Evolutionary conservation across 1,140 invertebrate genomes (phyloP), one percentile per base, ranked within the genome.

Genomic region (Colletes latitarsis): DNA sequence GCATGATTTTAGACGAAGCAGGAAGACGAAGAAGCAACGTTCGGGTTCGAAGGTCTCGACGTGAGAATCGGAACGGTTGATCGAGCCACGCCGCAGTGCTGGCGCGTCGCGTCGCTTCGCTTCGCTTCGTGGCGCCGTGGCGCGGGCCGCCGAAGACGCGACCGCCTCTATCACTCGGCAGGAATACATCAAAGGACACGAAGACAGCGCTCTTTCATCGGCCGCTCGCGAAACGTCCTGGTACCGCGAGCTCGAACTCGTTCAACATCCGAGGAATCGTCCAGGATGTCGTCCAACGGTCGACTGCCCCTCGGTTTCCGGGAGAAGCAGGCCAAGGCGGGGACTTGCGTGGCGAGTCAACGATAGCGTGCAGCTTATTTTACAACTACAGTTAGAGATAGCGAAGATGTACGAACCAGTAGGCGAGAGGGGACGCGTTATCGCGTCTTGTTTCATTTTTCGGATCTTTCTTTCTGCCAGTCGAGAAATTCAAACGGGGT

Each of bases 371-470:
- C 64, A 49, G 71, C 57, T 85, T 84, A 88, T 86, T 88, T 88
- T 79, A 73, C 82, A 74, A 80, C 72, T 86, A 88, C 79, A 83
- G 86, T 86, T 86, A 87, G 84, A 83, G 84, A 87, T 86, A 86
- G 62, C 60, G 84, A 83, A 77, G 81, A 86, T 68, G 81, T 46
- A 85, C 80, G 79, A 70, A 75, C 83, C 74, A 58, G 80, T 82
- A 82, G 55, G 60, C 70, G 74, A 58, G 69, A 70, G 60, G 67
- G 71, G 69, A 83, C 83, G 62, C 68, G 77, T 81, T 78, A 69
- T 68, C 70, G 57, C 15, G 21, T 53, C 57, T 60, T 84, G 76
- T 39, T 74, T 70, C 57, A 72, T 77, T 83, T 77, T 82, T 72
- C 46, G 15, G 17, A 17, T 58, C 55, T n/a, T 49, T 66, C 68